These are phyloP conservation scores for Charaxes varanes DNA, from an alignment of 1,140 invertebrate genomes.

Conservation along the genomic window DNA sequence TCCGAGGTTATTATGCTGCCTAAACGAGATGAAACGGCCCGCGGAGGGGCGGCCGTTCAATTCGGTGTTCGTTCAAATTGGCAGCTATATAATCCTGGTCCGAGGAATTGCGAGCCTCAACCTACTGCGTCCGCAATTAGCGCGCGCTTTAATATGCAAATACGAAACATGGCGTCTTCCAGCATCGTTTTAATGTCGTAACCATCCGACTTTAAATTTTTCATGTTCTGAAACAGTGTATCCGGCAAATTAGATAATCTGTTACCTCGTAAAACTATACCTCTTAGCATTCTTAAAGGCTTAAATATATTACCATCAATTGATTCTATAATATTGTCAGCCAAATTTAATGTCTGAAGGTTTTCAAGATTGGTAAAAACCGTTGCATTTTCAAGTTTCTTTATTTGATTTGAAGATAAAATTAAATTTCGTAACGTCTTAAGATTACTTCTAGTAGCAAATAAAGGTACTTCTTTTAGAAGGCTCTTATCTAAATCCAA, in stretches of 20 bases:
- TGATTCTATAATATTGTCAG: constrained; percentile 36
- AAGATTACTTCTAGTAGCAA: constrained; percentile 33
- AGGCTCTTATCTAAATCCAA: constrained; percentile 43
- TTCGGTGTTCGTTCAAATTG: constrained; percentile 59
- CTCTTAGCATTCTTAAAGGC: constrained; percentile 35
- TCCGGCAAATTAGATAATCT: constrained; percentile 38
- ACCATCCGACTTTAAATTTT: constrained; percentile 17
- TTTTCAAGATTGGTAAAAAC: constrained; percentile 23
- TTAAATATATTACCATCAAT: constrained; percentile 38
- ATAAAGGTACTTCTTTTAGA: constrained; percentile 35
- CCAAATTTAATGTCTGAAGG: constrained; percentile 39
- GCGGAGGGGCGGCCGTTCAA: constrained; percentile 43
- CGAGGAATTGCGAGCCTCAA: constrained; percentile 35
- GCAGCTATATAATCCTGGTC: constrained; percentile 37
- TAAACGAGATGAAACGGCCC: constrained; percentile 60
- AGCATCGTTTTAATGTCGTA: constrained; percentile 2
- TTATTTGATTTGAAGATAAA: constrained; percentile 41
- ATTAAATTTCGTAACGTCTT: constrained; percentile 37
- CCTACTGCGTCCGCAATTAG: constrained; percentile 21
- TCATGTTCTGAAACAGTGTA: constrained; percentile 41
- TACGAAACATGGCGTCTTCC: not conserved
- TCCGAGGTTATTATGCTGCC: constrained; percentile 67
- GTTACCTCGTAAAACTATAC: constrained; percentile 39
- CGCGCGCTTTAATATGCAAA: constrained; percentile 14
- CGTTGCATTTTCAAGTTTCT: constrained; percentile 22